These are phyloP conservation scores for Steatocranus sp. DNA, from an alignment of 2,797 vertebrate species.

Conservation along the genomic window DNA sequence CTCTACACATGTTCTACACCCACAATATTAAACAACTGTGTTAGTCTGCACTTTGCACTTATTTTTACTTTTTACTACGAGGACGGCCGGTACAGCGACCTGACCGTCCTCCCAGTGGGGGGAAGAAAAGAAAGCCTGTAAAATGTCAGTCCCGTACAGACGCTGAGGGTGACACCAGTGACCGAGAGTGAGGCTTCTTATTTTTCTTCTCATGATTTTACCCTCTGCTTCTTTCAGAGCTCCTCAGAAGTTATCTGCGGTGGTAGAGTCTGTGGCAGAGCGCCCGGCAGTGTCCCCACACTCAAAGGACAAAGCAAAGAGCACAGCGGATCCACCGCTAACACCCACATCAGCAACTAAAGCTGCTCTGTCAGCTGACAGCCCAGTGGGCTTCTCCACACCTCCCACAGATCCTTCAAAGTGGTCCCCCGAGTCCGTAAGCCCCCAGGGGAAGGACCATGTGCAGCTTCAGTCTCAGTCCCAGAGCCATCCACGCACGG, in stretches of 20 bases:
- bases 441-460: constrained; percentile 43
- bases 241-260: constrained; percentile 48
- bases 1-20: background rate
- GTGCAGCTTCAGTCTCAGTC: constrained; percentile 36
- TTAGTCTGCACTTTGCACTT: background rate
- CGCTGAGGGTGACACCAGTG: background rate
- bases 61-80: background rate
- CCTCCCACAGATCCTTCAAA: constrained; percentile 17
- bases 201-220: background rate
- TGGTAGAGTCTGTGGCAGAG: constrained; percentile 49
- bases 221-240: constrained; percentile 12
- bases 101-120: background rate
- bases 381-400: background rate
- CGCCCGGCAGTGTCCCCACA: background rate
- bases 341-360: background rate
- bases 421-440: background rate
- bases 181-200: background rate
- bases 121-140: rapidly evolving
- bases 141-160: rapidly evolving
- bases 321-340: background rate
- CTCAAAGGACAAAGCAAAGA: constrained; percentile 21
- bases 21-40: background rate
- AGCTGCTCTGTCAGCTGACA: background rate
- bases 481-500: constrained; percentile 51
- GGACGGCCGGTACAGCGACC: rapidly evolving